Evolutionary conservation across 2,113 vertebrate species (phyloP), one percentile per base, ranked within the genome.

Genomic region (Gallinago undulata): DNA sequence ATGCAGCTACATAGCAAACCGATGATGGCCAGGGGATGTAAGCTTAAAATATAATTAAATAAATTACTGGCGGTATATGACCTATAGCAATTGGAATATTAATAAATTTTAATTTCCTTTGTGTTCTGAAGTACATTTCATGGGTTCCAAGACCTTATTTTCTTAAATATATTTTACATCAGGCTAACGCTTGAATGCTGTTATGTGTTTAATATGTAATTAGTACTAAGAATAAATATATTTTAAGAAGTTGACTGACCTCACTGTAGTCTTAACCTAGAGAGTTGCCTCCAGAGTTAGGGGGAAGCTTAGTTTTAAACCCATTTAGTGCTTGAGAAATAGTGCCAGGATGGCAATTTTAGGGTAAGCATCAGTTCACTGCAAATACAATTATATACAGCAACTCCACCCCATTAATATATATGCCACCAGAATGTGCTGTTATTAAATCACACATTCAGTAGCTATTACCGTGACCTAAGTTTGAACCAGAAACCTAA

Each of bases 401-500:
- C 68, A 62, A 24, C 84, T 81, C 47, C 11, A 2, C 73, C 64
- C 62, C 13, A 13, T 87, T 43, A 89, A 76, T 35, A 73, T 41
- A 22, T 45, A 24, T 84, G 50, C 67, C 50, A 87, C 79, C 67
- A 96, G 59, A 90, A 90, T 74, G 67, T 83, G 78, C 45, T 76
- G 57, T 93, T 95, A 73, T 45, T 89, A 96, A 96, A 73, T 91
- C 92, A 73, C 72, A 82, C 5, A 12, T 94, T 84, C 72, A 59
- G 80, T 84, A 95, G 92, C 86, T 92, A 64, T 84, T 89, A 9
- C 70, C 47, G 5, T 96, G 92, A 96, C 90, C 95, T 62, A 11
- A 37, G 67, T 89, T 96, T 93, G 96, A 97, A 97, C 96, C 95
- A 94, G 90, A 96, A 96, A 89, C 90, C 86, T 91, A 95, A 69